Evolutionary conservation across 2,888 invertebrate genomes (phyloP), one percentile per base, ranked within the genome.

Genomic region (Drosophila cracens): DNA sequence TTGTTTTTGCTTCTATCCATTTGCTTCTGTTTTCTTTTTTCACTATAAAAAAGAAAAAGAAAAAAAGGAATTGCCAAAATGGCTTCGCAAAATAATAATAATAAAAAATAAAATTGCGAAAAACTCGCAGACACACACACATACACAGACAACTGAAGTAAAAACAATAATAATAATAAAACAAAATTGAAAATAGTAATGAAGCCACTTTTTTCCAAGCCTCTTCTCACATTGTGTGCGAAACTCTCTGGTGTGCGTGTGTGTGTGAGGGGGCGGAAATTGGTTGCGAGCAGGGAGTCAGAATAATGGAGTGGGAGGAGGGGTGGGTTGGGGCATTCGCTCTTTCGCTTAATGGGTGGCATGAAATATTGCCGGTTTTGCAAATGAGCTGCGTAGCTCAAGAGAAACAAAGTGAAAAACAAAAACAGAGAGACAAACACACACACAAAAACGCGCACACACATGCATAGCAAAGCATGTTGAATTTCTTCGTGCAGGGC

Each of bases 171-270:
- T 78, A 82, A 90, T 87, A 85, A 90, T 83, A 90, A 90, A 90
- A 90, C 82, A 90, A 91, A 91, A 91, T 90, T 90, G 91, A 89
- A 90, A 89, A 83, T 91, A 83, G 90, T 91, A 91, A 90, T 90
- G 87, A 90, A 89, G 91, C 89, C 79, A 82, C 83, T 85, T 90
- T 84, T 82, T 79, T 74, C 72, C 74, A 25, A 36, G 66, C 61
- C 74, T 68, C 49, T 68, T 25, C 21, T 25, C 61, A 27, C 57
- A 21, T 38, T 64, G 38, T 57, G 49, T 67, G 66, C 49, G 40
- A 61, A 67, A 74, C 70, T 74, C 70, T 73, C 66, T 64, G 61
- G 40, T 70, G 34, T 36, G 48, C 18, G 56, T 43, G 43, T 62
- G 48, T 72, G 76, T 59, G 74, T 70, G 66, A 85, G 86, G 81